Evolutionary conservation across 2,113 vertebrate genomes (phyloP).

Genomic region (Phylloscopus trochilus): DNA sequence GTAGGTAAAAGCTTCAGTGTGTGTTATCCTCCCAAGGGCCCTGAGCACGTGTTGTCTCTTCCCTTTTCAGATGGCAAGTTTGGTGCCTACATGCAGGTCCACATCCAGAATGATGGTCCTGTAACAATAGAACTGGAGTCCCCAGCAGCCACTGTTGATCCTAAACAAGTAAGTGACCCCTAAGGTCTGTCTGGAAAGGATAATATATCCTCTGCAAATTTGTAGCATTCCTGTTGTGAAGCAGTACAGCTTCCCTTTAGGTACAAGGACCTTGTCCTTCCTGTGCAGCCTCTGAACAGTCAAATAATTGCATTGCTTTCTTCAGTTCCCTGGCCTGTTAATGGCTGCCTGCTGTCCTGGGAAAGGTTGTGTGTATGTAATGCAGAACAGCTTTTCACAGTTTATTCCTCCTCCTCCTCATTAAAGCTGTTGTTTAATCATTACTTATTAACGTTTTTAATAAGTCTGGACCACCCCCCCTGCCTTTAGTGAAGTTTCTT

Average conservation of each 20-base stretch:
- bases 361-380: background rate
- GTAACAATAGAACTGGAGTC: conserved; percentile 92
- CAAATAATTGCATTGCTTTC: background rate
- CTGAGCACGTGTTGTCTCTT: background rate
- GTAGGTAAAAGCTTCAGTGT: background rate
- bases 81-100: conserved; percentile 92
- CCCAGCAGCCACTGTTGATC: conserved; percentile 78
- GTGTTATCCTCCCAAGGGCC: background rate
- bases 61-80: conserved; percentile 87
- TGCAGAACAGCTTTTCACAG: background rate
- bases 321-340: background rate
- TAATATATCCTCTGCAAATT: background rate
- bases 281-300: background rate
- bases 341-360: background rate
- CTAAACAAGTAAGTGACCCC: conserved; percentile 82
- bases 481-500: background rate
- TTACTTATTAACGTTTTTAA: background rate
- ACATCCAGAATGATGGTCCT: conserved; percentile 96
- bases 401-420: background rate
- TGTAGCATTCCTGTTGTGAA: background rate
- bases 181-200: background rate
- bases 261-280: background rate
- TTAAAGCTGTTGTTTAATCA: background rate
- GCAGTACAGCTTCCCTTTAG: background rate
- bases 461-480: background rate